Percentiles rank a stretch among this genome's conserved stretches.
These are phyloP conservation scores for Protonibea diacanthus DNA, from an alignment of 2,797 vertebrate genomes.

Conservation along the genomic window DNA sequence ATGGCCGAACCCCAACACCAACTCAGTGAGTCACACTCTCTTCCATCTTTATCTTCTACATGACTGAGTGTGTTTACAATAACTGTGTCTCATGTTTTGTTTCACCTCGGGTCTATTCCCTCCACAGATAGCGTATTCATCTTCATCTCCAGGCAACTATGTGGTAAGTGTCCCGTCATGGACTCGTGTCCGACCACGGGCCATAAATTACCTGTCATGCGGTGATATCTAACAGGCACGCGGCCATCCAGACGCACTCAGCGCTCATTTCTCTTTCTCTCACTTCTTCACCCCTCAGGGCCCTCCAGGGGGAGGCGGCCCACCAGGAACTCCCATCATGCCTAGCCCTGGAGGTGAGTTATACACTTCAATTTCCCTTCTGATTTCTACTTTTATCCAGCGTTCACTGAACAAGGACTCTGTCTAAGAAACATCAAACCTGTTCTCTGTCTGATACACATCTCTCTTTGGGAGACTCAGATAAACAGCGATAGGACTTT, in stretches of 20 bases:
- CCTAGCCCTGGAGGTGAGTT: slow-evolving; percentile 94
- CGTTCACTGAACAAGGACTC: slow-evolving; percentile 55
- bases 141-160: slow-evolving; percentile 94
- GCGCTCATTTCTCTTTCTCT: slow-evolving; percentile 59
- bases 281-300: slow-evolving; percentile 82
- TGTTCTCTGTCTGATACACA: slow-evolving; percentile 32
- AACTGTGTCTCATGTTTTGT: slow-evolving; percentile 54
- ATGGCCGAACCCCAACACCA: slow-evolving; percentile 91
- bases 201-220: slow-evolving; percentile 70
- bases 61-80: slow-evolving; percentile 53
- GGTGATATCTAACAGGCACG: slow-evolving; percentile 60
- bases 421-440: slow-evolving; percentile 48
- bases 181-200: slow-evolving; percentile 55
- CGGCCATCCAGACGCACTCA: slow-evolving; percentile 58
- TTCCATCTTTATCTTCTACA: slow-evolving; percentile 15
- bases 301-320: slow-evolving; percentile 92
- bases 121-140: slow-evolving; percentile 92
- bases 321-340: slow-evolving; percentile 95
- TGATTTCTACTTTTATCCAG: slow-evolving; percentile 58
- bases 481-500: neutral
- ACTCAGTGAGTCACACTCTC: slow-evolving; percentile 86
- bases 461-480: slow-evolving; percentile 38
- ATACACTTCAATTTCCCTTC: slow-evolving; percentile 45
- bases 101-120: slow-evolving; percentile 58
- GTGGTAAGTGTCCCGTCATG: slow-evolving; percentile 87